These are phyloP conservation scores for Sthenelais limicola DNA, from an alignment of 2,888 invertebrate genomes.

Conservation along the genomic window DNA sequence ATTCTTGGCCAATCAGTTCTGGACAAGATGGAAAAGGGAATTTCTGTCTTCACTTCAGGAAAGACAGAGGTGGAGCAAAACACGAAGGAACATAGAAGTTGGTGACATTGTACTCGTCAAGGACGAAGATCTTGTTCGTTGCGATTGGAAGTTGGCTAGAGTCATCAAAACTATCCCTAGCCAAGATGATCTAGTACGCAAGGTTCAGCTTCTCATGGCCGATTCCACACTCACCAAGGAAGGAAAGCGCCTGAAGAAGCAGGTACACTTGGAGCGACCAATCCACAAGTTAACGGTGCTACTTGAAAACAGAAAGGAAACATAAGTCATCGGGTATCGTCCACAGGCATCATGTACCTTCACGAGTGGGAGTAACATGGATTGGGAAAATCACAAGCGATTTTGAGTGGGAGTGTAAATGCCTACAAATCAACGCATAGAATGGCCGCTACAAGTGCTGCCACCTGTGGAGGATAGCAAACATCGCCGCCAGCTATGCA, in stretches of 20 bases:
- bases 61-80: constrained; percentile 40
- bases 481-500: no score
- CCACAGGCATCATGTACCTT: no score
- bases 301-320: no score
- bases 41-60: constrained; percentile 32
- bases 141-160: constrained; percentile 37
- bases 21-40: constrained; percentile 43
- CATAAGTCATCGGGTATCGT: no score
- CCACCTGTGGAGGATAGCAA: no score
- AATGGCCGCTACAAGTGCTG: no score
- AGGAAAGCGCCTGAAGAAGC: not conserved
- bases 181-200: constrained; percentile 40
- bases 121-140: constrained; percentile 5
- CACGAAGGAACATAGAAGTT: constrained; percentile 16
- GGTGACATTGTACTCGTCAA: constrained; percentile 41
- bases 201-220: constrained; percentile 37
- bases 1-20: constrained; percentile 42
- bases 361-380: no score
- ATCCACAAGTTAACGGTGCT: constrained; percentile 42
- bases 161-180: constrained; percentile 33
- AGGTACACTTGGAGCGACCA: constrained; percentile 32
- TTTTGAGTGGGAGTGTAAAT: no score
- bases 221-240: constrained; percentile 11
- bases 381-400: no score
- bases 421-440: no score